Evolutionary conservation across 2,113 vertebrate genomes (phyloP), one percentile per base, ranked within the genome.

Genomic region (Donacobius atricapilla): DNA sequence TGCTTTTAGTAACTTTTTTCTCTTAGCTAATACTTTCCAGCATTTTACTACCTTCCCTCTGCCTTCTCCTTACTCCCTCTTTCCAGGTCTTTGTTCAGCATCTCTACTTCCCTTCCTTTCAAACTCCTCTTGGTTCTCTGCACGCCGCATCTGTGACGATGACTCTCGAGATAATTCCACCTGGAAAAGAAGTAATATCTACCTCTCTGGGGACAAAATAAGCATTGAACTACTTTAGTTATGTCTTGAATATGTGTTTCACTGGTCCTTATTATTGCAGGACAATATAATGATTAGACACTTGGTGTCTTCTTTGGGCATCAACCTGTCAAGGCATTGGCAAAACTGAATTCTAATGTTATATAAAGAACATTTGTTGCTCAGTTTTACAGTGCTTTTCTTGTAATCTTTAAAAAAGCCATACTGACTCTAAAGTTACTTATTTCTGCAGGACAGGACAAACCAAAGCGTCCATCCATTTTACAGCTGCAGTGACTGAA

Each of bases 121-220:
- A 82, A 14, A 71, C 5, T 60, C 21, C 15, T 51, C 28, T 44
- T 64, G 40, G 40, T 19, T 72, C 22, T 77, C 68, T 37, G 44
- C 48, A 57, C 1, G 1, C 22, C 0, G 0, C 28, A 47, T 40
- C 48, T 79, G n/a, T 42, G 20, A 40, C 0, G 0, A n/a, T 45
- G 37, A 79, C 45, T 76, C 60, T 31, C 33, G n/a, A 83, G 47
- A 23, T 9, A 72, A 73, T 50, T 73, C 23, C 37, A 79, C 40
- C 40, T n/a, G 25, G 60, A 57, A 72, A 63, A 60, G 33, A 89
- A 68, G 27, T 17, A 75, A 24, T 31, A 56, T 22, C 14, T 48
- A 64, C 18, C 61, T 68, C 44, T 82, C 25, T 13, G 8, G 69
- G 35, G 16, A 73, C 54, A 87, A 81, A 91, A 70, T 28, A 89